phyloP scores from a whole-genome alignment of 2,797 vertebrate species.

The Siniperca scherzeri region DNA sequence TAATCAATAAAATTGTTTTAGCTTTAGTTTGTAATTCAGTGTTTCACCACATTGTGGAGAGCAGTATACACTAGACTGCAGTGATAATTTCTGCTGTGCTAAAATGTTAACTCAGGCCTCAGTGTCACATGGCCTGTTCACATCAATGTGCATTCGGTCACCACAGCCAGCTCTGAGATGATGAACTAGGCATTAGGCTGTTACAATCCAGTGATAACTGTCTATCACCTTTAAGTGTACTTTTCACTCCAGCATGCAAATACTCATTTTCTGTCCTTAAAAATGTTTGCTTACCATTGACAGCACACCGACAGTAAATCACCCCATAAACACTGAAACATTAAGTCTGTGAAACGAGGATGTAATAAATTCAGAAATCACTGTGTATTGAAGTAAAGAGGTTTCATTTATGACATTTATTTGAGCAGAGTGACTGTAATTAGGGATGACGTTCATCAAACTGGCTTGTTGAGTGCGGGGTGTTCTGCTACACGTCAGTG shows the following conservation, averaged over 20 bases:
- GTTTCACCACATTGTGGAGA: background rate
- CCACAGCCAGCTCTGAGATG: background rate
- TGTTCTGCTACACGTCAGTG: conserved; percentile 5
- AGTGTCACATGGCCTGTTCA: background rate
- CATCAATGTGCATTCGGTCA: conserved; percentile 15
- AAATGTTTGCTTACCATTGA: background rate
- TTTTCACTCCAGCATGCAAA: background rate
- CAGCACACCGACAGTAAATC: background rate
- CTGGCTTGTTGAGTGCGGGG: conserved; percentile 4
- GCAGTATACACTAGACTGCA: background rate
- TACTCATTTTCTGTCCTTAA: background rate
- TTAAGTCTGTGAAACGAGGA: conserved; percentile 3
- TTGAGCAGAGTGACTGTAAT: conserved; percentile 31
- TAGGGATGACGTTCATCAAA: conserved; percentile 18
- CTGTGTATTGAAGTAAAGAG: conserved; percentile 18
- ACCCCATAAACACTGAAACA: background rate
- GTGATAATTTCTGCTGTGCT: background rate
- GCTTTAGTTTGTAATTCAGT: background rate
- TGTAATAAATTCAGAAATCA: conserved; percentile 21
- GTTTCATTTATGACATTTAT: conserved; percentile 41
- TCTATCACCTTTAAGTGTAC: background rate
- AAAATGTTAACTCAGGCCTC: background rate
- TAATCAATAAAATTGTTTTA: background rate
- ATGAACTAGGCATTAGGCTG: background rate
- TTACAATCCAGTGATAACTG: too few relatives aligned